Evolutionary conservation across 1,140 invertebrate species (phyloP).

Genomic region (Geopemphigus sp.): DNA sequence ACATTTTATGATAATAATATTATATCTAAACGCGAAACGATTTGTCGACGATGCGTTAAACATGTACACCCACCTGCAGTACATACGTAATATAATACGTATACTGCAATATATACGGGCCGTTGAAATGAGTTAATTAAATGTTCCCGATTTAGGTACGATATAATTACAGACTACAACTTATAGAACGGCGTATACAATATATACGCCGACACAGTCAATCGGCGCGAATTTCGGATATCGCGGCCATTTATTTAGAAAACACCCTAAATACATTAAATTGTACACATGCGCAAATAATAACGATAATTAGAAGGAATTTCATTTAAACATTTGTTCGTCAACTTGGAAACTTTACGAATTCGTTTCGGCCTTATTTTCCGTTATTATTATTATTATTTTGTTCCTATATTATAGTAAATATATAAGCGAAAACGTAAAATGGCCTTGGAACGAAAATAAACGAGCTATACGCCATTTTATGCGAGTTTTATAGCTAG

Average conservation of each 20-base stretch:
- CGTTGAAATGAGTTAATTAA: conserved; percentile 37
- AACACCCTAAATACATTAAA: not conserved
- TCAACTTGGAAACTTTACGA: not conserved
- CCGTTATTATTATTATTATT: not conserved
- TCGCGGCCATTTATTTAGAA: not conserved
- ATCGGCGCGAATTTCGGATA: conserved; percentile 1
- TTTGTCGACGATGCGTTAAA: conserved; percentile 12
- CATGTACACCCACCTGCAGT: not conserved
- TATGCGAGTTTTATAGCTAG: not conserved
- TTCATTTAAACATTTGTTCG: not conserved
- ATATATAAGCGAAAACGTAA: no score
- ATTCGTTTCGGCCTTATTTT: not conserved
- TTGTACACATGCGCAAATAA: no score
- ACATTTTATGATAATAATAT: conserved; percentile 16
- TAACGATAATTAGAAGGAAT: not conserved
- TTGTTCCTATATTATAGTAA: not conserved
- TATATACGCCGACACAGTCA: not conserved
- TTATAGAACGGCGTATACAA: not conserved
- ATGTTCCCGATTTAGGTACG: not conserved
- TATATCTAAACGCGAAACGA: conserved; percentile 6
- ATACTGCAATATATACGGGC: not conserved
- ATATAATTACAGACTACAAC: conserved; percentile 20
- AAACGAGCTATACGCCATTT: no score
- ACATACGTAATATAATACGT: no score
- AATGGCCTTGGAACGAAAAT: no score